Conservation (phyloP, 2,888 invertebrate species). For the Mythimna impura region DNA sequence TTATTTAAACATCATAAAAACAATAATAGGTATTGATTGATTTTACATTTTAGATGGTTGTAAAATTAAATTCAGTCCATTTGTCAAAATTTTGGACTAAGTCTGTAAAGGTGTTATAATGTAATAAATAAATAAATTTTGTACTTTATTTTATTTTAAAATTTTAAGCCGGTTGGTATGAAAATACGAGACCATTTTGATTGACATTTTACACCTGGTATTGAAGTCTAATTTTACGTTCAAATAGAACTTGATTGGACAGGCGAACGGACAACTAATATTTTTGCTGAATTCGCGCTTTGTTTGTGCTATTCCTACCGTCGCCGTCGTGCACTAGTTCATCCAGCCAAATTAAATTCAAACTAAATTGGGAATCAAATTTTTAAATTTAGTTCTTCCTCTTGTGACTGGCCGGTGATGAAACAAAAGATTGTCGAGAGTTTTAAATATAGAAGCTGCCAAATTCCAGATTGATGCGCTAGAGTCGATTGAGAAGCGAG, state of each 20-base stretch:
- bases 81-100: background rate
- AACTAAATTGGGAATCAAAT: slow-evolving; percentile 36
- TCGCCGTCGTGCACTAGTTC: background rate
- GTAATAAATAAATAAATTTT: no score
- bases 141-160: background rate
- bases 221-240: slow-evolving; percentile 36
- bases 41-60: no score
- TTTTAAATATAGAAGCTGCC: no score
- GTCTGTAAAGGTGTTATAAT: no score
- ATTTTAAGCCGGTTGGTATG: background rate
- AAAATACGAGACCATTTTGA: background rate
- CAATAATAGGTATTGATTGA: no score
- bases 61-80: no score
- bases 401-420: background rate
- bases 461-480: no score
- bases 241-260: slow-evolving; percentile 50
- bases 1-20: no score
- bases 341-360: slow-evolving; percentile 17
- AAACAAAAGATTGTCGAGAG: background rate
- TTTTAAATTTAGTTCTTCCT: background rate
- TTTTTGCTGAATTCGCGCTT: slow-evolving; percentile 25
- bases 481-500: no score
- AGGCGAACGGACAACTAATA: slow-evolving; percentile 28
- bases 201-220: slow-evolving; percentile 34
- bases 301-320: slow-evolving; percentile 21